Evolutionary conservation across 2,888 invertebrate genomes (phyloP).

Genomic region (Steinernema hermaphroditum): DNA sequence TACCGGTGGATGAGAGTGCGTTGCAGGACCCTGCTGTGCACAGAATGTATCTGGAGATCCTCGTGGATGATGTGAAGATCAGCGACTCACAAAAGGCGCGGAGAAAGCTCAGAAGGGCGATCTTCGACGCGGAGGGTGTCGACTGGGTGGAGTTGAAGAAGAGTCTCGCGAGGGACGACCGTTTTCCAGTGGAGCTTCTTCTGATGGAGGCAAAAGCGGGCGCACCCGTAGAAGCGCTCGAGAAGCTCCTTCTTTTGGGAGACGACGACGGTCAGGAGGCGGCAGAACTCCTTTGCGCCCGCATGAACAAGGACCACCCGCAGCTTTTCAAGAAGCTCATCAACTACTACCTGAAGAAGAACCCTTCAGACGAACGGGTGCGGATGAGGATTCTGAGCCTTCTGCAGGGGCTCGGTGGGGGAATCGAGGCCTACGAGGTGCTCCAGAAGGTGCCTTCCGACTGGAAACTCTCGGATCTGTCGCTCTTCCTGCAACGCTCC

Average conservation of each 20-base stretch:
- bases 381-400: conserved; percentile 1
- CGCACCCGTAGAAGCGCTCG: not conserved
- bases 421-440: not conserved
- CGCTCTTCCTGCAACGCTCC: not conserved
- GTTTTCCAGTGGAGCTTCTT: not conserved
- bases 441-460: not conserved
- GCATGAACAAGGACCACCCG: not conserved
- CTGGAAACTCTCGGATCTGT: not conserved
- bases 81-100: not conserved
- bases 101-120: not conserved
- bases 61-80: conserved; percentile 10
- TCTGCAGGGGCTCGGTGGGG: not conserved
- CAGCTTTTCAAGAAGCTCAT: conserved; percentile 3
- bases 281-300: not conserved
- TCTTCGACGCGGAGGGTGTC: not conserved
- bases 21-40: not conserved
- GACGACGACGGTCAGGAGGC: not conserved
- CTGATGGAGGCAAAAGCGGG: not conserved
- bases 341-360: conserved; percentile 15
- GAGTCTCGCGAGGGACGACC: not conserved
- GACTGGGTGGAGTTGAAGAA: not conserved
- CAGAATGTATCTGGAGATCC: not conserved
- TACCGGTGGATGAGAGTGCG: not conserved
- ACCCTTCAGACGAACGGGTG: not conserved
- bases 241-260: not conserved